Evolutionary conservation across 1,140 invertebrate species (phyloP), one percentile per base, ranked within the genome.

Genomic region (Sipha flava): DNA sequence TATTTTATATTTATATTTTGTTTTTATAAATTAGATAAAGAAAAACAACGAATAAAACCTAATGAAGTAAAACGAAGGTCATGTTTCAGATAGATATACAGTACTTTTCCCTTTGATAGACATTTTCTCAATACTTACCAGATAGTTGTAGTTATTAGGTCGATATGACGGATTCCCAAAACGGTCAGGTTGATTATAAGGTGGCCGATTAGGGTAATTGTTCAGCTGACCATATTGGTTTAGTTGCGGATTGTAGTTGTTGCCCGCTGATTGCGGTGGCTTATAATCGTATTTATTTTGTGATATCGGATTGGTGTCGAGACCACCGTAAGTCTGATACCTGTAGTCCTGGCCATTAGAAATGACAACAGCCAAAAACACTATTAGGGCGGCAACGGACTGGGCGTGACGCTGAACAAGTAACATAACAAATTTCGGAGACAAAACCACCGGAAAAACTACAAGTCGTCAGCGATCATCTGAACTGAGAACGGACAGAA

Each of bases 361-460:
- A 26, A 77, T 2, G 5, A 21, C 43, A 2, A 47, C 23, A 18
- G 47, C 14, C 16, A 12, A 40, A 10, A 40, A 45, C 16, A 26
- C 29, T n/a, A 70, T 3, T 9, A 70, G 16, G 43, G 23, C 26
- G 21, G 23, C 54, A 14, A 26, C 43, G 34, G 23, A 43, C 34
- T 43, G 73, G 73, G 73, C 73, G 73, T 59, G 73, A 77, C 72
- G 23, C 72, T 34, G 72, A 10, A 14, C 31, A 54, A 54, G 54
- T 75, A 75, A 75, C 72, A 75, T 75, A 75, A 75, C 72, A 75
- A 31, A n/a, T 75, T 75, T 43, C n/a, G 18, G 6, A 54, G n/a
- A 40, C 18, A 1, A 18, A 3, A 49, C 37, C 47, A 37, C 2
- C n/a, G 23, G n/a, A 75, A 1, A 75, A 54, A 52, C 49, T 54